These are phyloP conservation scores for Cyprinodon variegatus DNA, from an alignment of 2,113 vertebrate genomes.

Conservation along the genomic window DNA sequence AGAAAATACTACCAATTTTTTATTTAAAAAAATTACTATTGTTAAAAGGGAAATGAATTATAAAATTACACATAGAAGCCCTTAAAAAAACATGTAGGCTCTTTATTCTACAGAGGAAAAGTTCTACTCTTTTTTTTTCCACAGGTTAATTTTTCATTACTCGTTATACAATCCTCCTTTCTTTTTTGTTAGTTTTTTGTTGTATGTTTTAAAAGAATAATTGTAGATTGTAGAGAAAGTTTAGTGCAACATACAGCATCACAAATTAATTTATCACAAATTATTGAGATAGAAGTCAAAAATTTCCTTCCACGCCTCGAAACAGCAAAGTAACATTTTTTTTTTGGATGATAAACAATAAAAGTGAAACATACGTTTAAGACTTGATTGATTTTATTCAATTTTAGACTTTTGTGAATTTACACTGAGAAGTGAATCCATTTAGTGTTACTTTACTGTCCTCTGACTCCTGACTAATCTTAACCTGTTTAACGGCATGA, in stretches of 20 bases:
- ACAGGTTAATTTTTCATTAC: neutral
- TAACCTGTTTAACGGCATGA: constrained; percentile 36
- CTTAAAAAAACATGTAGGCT: too few species aligned
- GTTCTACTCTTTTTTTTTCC: too few species aligned
- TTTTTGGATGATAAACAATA: neutral
- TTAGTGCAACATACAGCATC: neutral
- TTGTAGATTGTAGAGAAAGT: neutral
- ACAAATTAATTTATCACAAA: neutral
- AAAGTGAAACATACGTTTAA: too few species aligned
- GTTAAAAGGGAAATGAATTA: too few species aligned
- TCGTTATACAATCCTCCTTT: too few species aligned
- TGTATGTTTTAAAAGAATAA: too few species aligned
- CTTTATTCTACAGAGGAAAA: too few species aligned
- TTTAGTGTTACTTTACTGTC: neutral
- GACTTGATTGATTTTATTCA: neutral
- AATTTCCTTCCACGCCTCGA: too few species aligned
- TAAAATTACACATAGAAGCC: too few species aligned
- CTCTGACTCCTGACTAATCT: constrained; percentile 9
- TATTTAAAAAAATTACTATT: too few species aligned
- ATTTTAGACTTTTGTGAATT: neutral
- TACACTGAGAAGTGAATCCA: neutral
- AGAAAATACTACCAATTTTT: too few species aligned
- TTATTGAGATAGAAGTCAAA: neutral
- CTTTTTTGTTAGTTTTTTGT: too few species aligned
- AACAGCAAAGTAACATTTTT: neutral